These are phyloP conservation scores for Gavialis gangeticus DNA, from an alignment of 2,113 vertebrate species.

Conservation along the genomic window DNA sequence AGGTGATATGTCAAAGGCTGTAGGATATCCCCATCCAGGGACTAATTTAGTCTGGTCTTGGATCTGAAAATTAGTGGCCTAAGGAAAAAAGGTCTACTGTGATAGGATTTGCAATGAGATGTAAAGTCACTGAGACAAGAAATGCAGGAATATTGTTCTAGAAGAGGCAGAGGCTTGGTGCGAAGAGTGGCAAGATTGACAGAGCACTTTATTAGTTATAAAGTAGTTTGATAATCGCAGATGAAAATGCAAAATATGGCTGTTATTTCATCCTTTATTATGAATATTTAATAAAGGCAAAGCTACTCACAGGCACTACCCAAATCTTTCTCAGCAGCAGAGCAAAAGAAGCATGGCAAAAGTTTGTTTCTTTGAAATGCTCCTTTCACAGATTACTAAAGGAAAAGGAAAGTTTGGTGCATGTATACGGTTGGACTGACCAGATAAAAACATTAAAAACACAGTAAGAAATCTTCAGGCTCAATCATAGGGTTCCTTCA, in stretches of 20 bases:
- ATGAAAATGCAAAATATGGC: background rate
- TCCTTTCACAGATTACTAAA: background rate
- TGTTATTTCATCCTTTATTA: background rate
- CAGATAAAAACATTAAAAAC: background rate
- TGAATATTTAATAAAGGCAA: background rate
- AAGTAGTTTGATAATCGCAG: background rate
- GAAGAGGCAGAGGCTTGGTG: background rate
- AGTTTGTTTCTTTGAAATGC: background rate
- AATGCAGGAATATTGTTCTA: background rate
- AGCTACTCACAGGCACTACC: background rate
- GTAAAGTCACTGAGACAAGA: background rate
- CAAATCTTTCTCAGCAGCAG: background rate
- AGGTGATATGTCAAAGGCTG: background rate
- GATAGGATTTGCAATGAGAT: background rate
- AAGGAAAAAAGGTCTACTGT: background rate
- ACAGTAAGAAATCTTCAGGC: background rate
- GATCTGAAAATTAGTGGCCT: background rate
- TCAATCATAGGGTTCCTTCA: background rate
- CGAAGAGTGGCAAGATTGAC: fast-evolving
- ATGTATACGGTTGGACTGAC: background rate
- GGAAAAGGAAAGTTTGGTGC: background rate
- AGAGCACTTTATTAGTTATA: background rate
- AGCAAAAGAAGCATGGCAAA: background rate
- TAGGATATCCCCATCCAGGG: background rate
- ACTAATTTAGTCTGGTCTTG: background rate